Evolutionary conservation across 2,888 invertebrate genomes (phyloP), one percentile per base, ranked within the genome.

Genomic region (Thymelicus acteon): DNA sequence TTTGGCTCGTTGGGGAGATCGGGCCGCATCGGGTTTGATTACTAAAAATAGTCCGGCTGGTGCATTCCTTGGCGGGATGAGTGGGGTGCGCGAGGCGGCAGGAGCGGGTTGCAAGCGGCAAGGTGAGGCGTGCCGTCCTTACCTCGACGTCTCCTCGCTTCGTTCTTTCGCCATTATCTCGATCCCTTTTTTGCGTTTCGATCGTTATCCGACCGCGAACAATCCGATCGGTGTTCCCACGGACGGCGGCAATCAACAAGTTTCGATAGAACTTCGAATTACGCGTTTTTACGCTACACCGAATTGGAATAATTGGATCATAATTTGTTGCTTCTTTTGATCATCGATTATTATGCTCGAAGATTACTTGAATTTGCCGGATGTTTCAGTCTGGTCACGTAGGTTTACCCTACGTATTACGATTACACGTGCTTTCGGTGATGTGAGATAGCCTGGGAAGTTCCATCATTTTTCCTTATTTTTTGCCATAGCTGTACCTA

Each of bases 171-270:
- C 88, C 82, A 89, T 91, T 89, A 91, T 86, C 85, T 87, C 83
- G 85, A 85, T 86, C 90, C 91, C 90, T 92, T 93, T 93, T 93
- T 93, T 93, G 91, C 90, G 88, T 85, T 86, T 81, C 85, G 87
- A 90, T 92, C 87, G 88, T 90, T 90, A 91, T 90, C 89, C 89
- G 86, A 90, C 89, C 90, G 88, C 91, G 88, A 89, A 91, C 88
- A 85, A 87, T 85, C 78, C 87, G 84, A 89, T 86, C 82, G 77
- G 78, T 84, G 85, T 92, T 92, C 92, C 89, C 93, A 92, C 91
- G 90, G 84, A 86, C 79, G 82, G 81, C 78, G 79, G 82, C 82
- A 84, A 87, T 88, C 86, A 84, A 87, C 81, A 83, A 83, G 75
- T 80, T 86, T 85, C 82, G 83, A 88, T 88, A 86, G 83, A 85